phyloP scores from a whole-genome alignment of 1,140 invertebrate species.

The Brachionus rotundiformis region DNA sequence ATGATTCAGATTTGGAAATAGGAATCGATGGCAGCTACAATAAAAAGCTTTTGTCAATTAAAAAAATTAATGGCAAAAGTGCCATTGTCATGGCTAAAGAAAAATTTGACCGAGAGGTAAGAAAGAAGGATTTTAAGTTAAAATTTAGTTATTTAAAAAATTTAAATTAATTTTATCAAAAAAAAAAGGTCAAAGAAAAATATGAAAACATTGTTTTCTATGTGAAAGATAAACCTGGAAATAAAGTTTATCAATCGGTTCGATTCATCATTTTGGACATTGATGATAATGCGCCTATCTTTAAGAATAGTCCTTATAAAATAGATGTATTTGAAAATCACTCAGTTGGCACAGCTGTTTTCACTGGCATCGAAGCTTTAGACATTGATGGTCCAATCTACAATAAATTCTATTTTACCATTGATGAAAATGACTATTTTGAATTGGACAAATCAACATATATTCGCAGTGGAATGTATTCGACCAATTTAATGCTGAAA shows the following conservation, averaged over 20 bases:
- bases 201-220: constrained; percentile 50
- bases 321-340: constrained; percentile 4
- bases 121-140: background rate
- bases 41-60: background rate
- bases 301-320: constrained; percentile 48
- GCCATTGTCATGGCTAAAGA: constrained; percentile 23
- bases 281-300: constrained; percentile 44
- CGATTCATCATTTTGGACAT: constrained; percentile 45
- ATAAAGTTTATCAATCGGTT: constrained; percentile 49
- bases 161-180: too few relatives aligned
- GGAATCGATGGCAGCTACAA: constrained; percentile 5
- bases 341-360: constrained; percentile 4
- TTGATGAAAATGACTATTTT: constrained; percentile 16
- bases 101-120: constrained; percentile 43
- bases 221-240: constrained; percentile 50
- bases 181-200: constrained; percentile 38
- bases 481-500: constrained; percentile 8
- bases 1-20: constrained; percentile 8
- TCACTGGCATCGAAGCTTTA: constrained; percentile 34
- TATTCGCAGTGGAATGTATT: background rate
- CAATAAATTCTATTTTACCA: constrained; percentile 29
- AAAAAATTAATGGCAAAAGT: constrained; percentile 35
- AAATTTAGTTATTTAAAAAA: background rate
- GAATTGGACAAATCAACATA: background rate
- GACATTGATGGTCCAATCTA: constrained; percentile 25